These are phyloP conservation scores for Bombus superbus DNA, from an alignment of 1,140 invertebrate genomes.

Conservation along the genomic window DNA sequence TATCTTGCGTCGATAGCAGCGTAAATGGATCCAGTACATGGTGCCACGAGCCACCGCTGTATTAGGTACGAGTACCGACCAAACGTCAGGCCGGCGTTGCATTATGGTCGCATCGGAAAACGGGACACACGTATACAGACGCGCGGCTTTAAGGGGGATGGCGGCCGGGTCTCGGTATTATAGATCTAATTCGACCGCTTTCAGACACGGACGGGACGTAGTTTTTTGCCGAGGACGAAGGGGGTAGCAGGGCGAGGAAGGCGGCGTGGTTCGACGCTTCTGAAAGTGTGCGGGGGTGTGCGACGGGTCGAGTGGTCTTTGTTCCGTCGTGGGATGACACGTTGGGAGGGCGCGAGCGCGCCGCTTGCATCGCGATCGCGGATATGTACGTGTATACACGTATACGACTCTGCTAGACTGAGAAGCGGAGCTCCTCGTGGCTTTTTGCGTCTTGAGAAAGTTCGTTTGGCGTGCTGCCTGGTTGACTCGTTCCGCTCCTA, in stretches of 20 bases:
- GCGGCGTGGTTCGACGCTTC: conserved; percentile 41
- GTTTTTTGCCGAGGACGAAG: conserved; percentile 27
- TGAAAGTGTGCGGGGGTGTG: conserved; percentile 32
- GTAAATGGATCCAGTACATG: conserved; percentile 46
- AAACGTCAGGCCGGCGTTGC: conserved; percentile 46
- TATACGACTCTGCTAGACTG: background rate
- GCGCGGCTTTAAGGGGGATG: no score
- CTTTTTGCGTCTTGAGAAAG: conserved; percentile 21
- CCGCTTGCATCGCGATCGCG: conserved; percentile 11
- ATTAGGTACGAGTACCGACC: conserved; percentile 47
- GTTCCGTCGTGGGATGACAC: conserved; percentile 48
- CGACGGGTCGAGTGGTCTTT: conserved; percentile 47
- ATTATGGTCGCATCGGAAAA: conserved; percentile 49
- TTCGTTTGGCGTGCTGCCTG: conserved; percentile 23
- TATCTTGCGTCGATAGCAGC: conserved; percentile 50
- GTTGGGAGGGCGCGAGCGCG: conserved; percentile 9
- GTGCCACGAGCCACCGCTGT: conserved; percentile 13
- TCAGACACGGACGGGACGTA: conserved; percentile 36
- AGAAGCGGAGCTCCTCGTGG: background rate
- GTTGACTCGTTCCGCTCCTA: background rate
- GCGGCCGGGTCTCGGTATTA: conserved; percentile 29
- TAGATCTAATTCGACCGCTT: conserved; percentile 56
- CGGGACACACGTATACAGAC: conserved; percentile 23
- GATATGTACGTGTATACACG: background rate
- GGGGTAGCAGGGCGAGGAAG: background rate